Conservation (phyloP, 1,140 invertebrate genomes). For the Pemphigus obesinymphae region DNA sequence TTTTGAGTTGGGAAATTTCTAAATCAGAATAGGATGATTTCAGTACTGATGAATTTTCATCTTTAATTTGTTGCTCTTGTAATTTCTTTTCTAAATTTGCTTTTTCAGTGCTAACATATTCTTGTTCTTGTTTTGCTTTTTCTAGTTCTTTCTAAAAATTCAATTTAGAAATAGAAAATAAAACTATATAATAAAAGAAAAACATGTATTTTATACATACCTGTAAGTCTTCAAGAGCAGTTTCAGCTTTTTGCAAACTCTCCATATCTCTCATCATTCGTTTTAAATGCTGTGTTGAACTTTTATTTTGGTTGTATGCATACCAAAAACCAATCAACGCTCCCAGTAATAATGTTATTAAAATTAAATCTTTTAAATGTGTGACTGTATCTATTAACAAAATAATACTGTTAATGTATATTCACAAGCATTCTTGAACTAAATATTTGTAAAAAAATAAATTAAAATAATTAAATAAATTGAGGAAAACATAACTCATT, state of each 20-base stretch:
- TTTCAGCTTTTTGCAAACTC: constrained; percentile 80
- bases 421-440: not conserved
- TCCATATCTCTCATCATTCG: constrained; percentile 93
- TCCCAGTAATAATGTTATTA: constrained; percentile 74
- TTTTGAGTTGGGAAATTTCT: constrained; percentile 74
- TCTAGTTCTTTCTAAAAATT: constrained; percentile 58
- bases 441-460: not conserved
- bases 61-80: constrained; percentile 59
- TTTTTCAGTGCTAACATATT: constrained; percentile 74
- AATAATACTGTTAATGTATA: not conserved
- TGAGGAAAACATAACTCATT: not conserved
- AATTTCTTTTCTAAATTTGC: constrained; percentile 72
- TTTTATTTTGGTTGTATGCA: constrained; percentile 81
- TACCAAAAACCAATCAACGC: constrained; percentile 86
- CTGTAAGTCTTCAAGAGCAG: constrained; percentile 78
- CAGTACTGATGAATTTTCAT: constrained; percentile 55
- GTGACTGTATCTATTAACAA: constrained; percentile 62
- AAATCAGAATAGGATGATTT: constrained; percentile 71
- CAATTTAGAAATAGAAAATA: not conserved
- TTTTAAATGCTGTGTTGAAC: constrained; percentile 74
- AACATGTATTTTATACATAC: constrained; percentile 53
- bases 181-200: not conserved
- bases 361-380: constrained; percentile 80
- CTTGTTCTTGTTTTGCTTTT: constrained; percentile 62
- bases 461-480: not conserved